These are phyloP conservation scores for Fragum whitleyi DNA, from an alignment of 2,888 invertebrate genomes.

Conservation along the genomic window DNA sequence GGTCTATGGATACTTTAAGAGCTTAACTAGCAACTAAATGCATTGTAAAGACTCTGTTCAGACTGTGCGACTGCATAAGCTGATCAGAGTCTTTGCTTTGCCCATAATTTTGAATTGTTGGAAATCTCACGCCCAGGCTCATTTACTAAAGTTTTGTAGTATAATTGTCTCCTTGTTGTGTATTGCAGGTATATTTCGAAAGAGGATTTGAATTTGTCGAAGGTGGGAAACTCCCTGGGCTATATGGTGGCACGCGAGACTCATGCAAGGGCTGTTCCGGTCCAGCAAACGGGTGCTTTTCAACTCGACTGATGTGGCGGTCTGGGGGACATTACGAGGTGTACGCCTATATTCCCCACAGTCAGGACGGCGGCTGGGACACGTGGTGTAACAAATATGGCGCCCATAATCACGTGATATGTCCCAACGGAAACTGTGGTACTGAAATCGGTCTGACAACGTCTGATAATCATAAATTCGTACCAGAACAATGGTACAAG, in stretches of 20 bases:
- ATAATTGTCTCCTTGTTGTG: too few relatives aligned
- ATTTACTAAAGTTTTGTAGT: too few relatives aligned
- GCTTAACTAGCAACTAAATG: too few relatives aligned
- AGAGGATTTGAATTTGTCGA: constrained; percentile 46
- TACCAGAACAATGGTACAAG: constrained; percentile 66
- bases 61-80: too few relatives aligned
- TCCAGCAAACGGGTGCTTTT: constrained; percentile 68
- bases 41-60: too few relatives aligned
- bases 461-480: constrained; percentile 55
- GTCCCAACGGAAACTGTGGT: constrained; percentile 3
- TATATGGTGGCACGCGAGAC: constrained; percentile 66
- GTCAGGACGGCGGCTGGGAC: constrained; percentile 43
- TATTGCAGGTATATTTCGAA: constrained; percentile 49
- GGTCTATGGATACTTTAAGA: too few relatives aligned
- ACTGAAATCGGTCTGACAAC: constrained; percentile 24
- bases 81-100: too few relatives aligned
- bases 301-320: constrained; percentile 79
- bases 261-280: constrained; percentile 73
- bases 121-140: too few relatives aligned
- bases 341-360: constrained; percentile 73
- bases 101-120: too few relatives aligned
- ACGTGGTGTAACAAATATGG: constrained; percentile 55
- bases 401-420: constrained; percentile 5
- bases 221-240: constrained; percentile 76
- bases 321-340: constrained; percentile 75